These are phyloP conservation scores for Phrynosoma blainvillii DNA, from an alignment of 2,113 vertebrate genomes.

Conservation along the genomic window DNA sequence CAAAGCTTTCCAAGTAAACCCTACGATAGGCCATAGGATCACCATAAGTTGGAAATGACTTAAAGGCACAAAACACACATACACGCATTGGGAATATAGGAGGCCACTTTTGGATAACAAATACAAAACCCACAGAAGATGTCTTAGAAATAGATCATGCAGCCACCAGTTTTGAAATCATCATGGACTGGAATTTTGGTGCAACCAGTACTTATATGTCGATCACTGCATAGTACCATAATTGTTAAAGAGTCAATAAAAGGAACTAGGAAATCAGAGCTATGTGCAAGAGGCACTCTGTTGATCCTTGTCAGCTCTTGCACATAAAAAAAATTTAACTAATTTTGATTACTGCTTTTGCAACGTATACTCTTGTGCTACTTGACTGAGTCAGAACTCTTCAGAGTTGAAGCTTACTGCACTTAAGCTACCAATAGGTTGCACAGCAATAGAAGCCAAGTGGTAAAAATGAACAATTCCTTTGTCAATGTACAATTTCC, in stretches of 20 bases:
- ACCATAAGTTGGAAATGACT: no score
- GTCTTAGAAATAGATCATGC: not conserved
- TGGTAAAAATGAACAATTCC: constrained; percentile 6
- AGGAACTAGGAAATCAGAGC: not conserved
- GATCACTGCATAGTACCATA: no score
- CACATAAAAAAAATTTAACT: not conserved
- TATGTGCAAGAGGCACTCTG: not conserved
- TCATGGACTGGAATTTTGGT: no score
- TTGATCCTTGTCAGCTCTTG: not conserved
- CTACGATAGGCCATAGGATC: no score
- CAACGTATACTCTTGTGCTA: no score
- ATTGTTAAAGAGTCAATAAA: not conserved
- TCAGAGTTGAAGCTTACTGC: not conserved
- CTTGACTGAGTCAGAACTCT: not conserved
- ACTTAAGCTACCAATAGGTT: not conserved
- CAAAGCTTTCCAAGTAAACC: no score
- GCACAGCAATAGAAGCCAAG: not conserved
- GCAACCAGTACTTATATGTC: not conserved
- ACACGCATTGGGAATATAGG: not conserved
- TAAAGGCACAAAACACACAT: no score
- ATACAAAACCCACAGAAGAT: not conserved
- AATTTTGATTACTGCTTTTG: not conserved
- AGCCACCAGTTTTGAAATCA: not conserved
- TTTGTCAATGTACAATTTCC: not conserved
- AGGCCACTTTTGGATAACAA: not conserved